phyloP scores from a whole-genome alignment of 2,113 vertebrate genomes.

The Odontophorus gujanensis region DNA sequence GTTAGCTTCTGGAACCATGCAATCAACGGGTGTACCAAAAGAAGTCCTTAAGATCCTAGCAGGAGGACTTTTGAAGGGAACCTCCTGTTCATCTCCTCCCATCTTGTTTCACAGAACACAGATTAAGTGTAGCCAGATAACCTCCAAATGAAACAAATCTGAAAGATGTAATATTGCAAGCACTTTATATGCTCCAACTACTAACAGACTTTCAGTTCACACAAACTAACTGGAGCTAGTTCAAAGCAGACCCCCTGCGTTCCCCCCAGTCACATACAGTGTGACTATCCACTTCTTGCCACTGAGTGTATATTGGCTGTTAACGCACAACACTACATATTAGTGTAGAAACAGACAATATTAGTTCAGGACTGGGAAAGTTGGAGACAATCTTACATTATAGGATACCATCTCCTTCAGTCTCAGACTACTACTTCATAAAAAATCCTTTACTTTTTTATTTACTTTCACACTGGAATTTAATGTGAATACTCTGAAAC shows the following conservation, averaged over 20 bases:
- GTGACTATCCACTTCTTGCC: not conserved
- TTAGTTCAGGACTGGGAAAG: not conserved
- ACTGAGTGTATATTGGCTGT: not conserved
- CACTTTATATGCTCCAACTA: not conserved
- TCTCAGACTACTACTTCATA: not conserved
- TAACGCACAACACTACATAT: not conserved
- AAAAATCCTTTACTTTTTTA: not conserved
- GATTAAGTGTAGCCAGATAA: not conserved
- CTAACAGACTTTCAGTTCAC: not conserved
- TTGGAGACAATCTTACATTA: not conserved
- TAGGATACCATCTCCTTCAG: constrained; percentile 24
- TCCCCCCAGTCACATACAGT: not conserved
- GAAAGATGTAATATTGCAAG: not conserved
- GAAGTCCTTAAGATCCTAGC: not conserved
- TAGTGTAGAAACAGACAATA: not conserved
- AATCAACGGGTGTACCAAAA: not conserved
- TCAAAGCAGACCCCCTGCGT: not conserved
- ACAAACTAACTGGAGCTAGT: not conserved
- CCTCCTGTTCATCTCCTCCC: not conserved
- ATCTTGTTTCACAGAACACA: not conserved
- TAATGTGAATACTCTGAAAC: too few species aligned
- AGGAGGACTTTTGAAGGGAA: not conserved
- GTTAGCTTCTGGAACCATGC: not conserved
- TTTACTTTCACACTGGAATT: too few species aligned
- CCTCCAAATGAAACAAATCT: not conserved